Evolutionary conservation across 2,797 vertebrate species (phyloP).

Genomic region (Podarcis lilfordi): DNA sequence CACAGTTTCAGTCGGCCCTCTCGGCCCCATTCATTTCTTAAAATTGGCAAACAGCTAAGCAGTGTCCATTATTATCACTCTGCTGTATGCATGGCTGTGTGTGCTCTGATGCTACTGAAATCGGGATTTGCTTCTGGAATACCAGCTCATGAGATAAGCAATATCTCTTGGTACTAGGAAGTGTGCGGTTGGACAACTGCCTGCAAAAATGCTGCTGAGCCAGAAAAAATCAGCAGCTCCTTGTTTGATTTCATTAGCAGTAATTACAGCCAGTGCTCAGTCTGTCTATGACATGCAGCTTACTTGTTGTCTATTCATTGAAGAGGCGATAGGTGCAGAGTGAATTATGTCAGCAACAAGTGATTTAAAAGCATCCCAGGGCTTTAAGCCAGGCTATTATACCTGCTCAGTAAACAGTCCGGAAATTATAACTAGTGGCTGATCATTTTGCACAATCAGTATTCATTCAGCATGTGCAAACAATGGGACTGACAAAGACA

Average conservation of each 20-base stretch:
- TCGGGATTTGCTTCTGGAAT: constrained; percentile 45
- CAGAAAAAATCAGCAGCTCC: constrained; percentile 40
- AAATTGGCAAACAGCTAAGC: constrained; percentile 21
- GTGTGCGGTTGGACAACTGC: neutral
- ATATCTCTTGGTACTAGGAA: constrained; percentile 23
- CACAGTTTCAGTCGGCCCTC: neutral
- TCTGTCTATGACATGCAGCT: constrained; percentile 6
- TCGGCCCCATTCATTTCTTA: neutral
- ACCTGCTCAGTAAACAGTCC: constrained; percentile 39
- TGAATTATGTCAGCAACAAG: constrained; percentile 41
- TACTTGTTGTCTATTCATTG: constrained; percentile 47
- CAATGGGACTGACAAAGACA: constrained; percentile 64
- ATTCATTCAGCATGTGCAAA: constrained; percentile 50
- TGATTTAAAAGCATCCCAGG: constrained; percentile 45
- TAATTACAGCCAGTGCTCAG: constrained; percentile 51
- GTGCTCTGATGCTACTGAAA: constrained; percentile 37
- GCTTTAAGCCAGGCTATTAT: constrained; percentile 27
- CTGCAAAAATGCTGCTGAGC: constrained; percentile 19
- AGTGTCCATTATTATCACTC: constrained; percentile 5
- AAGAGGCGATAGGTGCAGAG: constrained; percentile 52
- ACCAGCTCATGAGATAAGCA: constrained; percentile 39
- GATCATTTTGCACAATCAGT: constrained; percentile 53
- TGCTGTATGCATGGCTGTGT: constrained; percentile 25
- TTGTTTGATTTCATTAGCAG: constrained; percentile 52
- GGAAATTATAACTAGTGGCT: constrained; percentile 46